Conservation (phyloP, 2,888 invertebrate genomes). For the Nebria brevicollis region DNA sequence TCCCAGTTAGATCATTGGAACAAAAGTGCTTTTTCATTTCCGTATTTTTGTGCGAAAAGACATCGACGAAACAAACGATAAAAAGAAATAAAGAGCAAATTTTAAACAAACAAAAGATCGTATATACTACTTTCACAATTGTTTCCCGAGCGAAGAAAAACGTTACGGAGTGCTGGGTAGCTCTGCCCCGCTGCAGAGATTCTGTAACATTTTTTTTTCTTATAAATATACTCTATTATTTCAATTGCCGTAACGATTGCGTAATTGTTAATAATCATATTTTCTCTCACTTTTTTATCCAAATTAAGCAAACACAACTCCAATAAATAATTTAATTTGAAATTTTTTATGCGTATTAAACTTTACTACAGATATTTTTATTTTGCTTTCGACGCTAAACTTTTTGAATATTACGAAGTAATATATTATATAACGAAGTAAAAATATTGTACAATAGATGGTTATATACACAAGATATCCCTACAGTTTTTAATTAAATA, state of each 20-base stretch:
- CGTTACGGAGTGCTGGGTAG: neutral
- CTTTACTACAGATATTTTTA: no score
- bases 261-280: neutral
- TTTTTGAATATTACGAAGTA: no score
- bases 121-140: slow-evolving; percentile 1
- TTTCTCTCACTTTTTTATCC: no score
- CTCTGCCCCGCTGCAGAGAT: neutral
- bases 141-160: neutral
- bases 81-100: neutral
- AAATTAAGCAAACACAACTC: no score
- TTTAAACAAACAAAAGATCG: neutral
- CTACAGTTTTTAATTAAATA: no score
- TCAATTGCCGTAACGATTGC: neutral
- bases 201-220: neutral
- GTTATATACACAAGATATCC: no score
- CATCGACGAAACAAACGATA: neutral
- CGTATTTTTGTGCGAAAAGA: neutral
- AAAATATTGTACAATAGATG: no score
- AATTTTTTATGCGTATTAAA: no score
- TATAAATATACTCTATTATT: neutral
- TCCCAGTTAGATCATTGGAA: neutral
- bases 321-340: no score
- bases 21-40: slow-evolving; percentile 1
- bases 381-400: no score
- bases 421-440: no score